Conservation (phyloP, 2,888 invertebrate genomes). For the Ellobium chinense region DNA sequence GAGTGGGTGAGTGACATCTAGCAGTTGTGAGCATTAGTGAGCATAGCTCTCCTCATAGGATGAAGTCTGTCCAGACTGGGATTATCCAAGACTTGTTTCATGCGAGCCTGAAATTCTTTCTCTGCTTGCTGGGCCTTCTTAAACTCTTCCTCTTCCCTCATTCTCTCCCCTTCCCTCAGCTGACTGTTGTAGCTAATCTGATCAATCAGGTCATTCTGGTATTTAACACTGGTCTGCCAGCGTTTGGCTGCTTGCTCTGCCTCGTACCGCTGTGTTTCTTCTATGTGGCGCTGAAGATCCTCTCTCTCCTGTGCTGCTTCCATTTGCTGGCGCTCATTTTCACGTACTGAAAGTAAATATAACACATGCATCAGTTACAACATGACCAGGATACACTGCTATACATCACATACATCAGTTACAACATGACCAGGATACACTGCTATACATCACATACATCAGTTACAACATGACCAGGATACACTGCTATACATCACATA, state of each 20-base stretch:
- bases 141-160: constrained; percentile 65
- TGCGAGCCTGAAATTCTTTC: constrained; percentile 71
- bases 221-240: constrained; percentile 57
- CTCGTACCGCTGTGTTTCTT: constrained; percentile 72
- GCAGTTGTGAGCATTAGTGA: background rate
- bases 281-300: constrained; percentile 66
- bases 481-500: no score
- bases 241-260: constrained; percentile 62
- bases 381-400: no score
- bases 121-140: constrained; percentile 73
- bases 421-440: no score
- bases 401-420: no score
- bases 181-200: constrained; percentile 75
- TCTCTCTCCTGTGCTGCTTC: constrained; percentile 68
- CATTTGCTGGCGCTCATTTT: constrained; percentile 64
- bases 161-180: constrained; percentile 62
- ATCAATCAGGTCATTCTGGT: constrained; percentile 73
- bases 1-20: no score
- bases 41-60: constrained; percentile 69
- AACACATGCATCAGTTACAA: no score
- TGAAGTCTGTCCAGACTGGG: constrained; percentile 72
- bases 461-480: no score
- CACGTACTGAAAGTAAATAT: no score
- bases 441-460: no score
- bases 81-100: constrained; percentile 70